Percentiles rank a stretch among this genome's conserved stretches.
Conservation (phyloP, 2,888 invertebrate genomes). For the Nephrotoma guestfalica region DNA sequence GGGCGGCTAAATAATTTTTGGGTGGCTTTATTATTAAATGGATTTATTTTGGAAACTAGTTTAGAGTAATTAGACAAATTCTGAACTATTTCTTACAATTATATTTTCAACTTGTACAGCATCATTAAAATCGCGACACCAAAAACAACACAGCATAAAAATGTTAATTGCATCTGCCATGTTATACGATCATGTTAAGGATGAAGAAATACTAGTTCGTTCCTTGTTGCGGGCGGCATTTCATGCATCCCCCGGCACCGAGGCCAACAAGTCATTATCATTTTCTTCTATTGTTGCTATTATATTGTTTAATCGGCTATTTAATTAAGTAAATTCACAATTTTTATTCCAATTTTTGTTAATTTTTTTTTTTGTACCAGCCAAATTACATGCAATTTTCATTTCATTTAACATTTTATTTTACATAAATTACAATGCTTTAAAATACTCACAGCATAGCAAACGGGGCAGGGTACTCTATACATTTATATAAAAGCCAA, state of each 20-base stretch:
- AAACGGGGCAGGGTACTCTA: not conserved
- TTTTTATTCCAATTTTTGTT: not conserved
- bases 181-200: no score
- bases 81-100: not conserved
- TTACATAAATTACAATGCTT: not conserved
- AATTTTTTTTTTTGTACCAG: not conserved
- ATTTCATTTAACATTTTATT: not conserved
- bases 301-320: not conserved
- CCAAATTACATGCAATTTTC: not conserved
- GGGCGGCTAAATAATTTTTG: no score
- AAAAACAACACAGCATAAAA: not conserved
- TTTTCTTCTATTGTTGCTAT: not conserved
- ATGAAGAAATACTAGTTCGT: no score
- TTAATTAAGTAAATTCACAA: not conserved
- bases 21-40: no score
- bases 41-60: no score
- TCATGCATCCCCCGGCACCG: not conserved
- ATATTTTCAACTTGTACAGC: not conserved
- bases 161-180: no score
- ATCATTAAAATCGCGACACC: not conserved
- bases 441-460: not conserved
- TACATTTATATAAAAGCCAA: not conserved
- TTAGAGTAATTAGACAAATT: not conserved
- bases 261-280: not conserved
- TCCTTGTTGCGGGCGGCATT: no score